Evolutionary conservation across 2,113 vertebrate genomes (phyloP).

Genomic region (Pelodiscus sinensis): DNA sequence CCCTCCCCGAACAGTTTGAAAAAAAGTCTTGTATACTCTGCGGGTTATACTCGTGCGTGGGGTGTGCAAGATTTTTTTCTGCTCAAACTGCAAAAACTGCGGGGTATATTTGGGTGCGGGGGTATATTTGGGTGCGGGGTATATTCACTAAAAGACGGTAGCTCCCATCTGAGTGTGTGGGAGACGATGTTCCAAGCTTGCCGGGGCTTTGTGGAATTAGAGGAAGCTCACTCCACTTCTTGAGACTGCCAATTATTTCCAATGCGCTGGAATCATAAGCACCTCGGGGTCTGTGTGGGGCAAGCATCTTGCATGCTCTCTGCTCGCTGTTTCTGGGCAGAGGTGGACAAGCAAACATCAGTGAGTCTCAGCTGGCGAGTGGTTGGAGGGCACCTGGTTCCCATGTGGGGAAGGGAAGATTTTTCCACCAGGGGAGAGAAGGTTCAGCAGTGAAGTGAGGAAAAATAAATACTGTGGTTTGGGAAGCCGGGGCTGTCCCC

Average conservation of each 20-base stretch:
- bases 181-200: slow-evolving; percentile 68
- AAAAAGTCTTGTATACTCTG: too few relatives aligned
- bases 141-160: too few relatives aligned
- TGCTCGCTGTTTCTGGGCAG: fast-evolving
- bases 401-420: background rate
- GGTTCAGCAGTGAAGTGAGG: background rate
- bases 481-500: too few relatives aligned
- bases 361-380: fast-evolving
- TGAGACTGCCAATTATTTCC: background rate
- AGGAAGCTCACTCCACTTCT: slow-evolving; percentile 27
- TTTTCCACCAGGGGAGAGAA: background rate
- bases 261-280: background rate
- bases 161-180: background rate
- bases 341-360: fast-evolving
- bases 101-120: too few relatives aligned
- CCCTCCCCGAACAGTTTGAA: too few relatives aligned
- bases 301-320: background rate
- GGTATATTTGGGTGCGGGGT: too few relatives aligned
- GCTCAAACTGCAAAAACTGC: too few relatives aligned
- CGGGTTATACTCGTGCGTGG: too few relatives aligned
- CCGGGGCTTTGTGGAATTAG: slow-evolving; percentile 64
- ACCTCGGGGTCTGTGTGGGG: background rate
- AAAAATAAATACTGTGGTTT: background rate
- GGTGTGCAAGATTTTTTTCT: too few relatives aligned
- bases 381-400: background rate